A percentile compares a stretch with the other conserved stretches of the same genome.
These are phyloP conservation scores for Eulemur albifrons DNA, from an alignment of 2,797 vertebrate genomes.

Conservation along the genomic window DNA sequence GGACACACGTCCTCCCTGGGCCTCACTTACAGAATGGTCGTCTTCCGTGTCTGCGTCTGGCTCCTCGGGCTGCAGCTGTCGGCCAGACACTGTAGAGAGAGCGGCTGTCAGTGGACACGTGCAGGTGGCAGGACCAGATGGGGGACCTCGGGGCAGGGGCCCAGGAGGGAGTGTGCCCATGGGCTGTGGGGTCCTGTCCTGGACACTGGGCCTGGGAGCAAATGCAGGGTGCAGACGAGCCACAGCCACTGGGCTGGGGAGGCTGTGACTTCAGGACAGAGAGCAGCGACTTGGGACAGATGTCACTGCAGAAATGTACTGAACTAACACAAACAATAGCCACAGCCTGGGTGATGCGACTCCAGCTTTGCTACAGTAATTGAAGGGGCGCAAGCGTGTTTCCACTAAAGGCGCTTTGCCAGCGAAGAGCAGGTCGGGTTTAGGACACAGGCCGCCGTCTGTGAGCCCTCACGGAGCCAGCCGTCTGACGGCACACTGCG, in stretches of 20 bases:
- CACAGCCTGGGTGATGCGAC: rapidly evolving
- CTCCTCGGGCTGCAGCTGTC: constrained; percentile 89
- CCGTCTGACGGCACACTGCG: rapidly evolving
- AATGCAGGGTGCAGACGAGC: rapidly evolving
- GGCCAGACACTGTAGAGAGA: constrained; percentile 86
- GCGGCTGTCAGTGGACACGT: rapidly evolving
- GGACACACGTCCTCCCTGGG: rapidly evolving
- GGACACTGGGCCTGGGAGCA: rapidly evolving
- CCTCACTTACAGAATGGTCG: constrained; percentile 90
- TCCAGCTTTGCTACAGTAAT: rapidly evolving
- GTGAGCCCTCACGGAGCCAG: rapidly evolving
- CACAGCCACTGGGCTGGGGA: background rate
- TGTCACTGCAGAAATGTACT: background rate
- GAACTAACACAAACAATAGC: rapidly evolving
- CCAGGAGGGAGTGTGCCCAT: background rate
- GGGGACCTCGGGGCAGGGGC: rapidly evolving
- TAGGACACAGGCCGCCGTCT: rapidly evolving
- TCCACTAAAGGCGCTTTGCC: too few species aligned
- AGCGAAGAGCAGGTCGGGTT: rapidly evolving
- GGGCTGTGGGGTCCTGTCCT: rapidly evolving
- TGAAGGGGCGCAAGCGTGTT: rapidly evolving
- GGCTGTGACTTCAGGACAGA: rapidly evolving
- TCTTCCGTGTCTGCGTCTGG: constrained; percentile 82
- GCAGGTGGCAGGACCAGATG: rapidly evolving
- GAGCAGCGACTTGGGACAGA: rapidly evolving